Evolutionary conservation across 2,888 invertebrate species (phyloP), one percentile per base, ranked within the genome.

Genomic region (Dicyrtomina minuta): DNA sequence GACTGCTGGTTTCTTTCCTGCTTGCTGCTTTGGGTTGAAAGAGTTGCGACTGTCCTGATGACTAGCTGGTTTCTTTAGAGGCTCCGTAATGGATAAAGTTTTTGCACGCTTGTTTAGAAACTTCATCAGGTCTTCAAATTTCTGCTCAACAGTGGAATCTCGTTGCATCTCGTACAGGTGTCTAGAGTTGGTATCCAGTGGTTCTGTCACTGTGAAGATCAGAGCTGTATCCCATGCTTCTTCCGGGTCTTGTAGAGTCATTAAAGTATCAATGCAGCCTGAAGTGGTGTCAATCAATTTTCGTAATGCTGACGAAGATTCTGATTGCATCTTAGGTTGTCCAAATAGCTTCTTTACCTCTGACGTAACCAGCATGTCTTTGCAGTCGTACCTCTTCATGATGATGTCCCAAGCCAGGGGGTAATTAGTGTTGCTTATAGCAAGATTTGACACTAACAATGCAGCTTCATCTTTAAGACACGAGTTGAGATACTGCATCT

Each of bases 391-490:
- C 1, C 74, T 27, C 5, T 66, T 53, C 15, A 33, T 13, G 0
- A 75, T 39, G 0, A 49, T 53, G 0, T 59, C 53, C 74, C 71
- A 73, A 0, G 74, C 74, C 3, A 59, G 55, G 20, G 62, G 62
- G 39, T 71, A 75, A 20, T 72, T 75, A 3, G 44, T 70, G 33
- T 75, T 70, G 8, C 62, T 60, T 15, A 73, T n/a, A 13, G 27
- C 2, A 1, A 69, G 15, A 1, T 58, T 41, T 17, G 56, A 43
- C 26, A 74, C 55, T 1, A 59, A 59, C n/a, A 58, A 17, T 8
- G 74, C 70, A 43, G 74, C 71, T 59, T 71, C 71, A n/a, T 72
- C 72, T 13, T 24, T 51, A 0, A 74, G 56, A 1, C 27, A 12
- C 3, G 65, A 13, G 39, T 72, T 71, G 3, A 74, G 41, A 43